Evolutionary conservation across 92 coral and sea anemone genomes (phyloP), one percentile per base, ranked within the genome.

Genomic region (Zoanthus sansibaricus): DNA sequence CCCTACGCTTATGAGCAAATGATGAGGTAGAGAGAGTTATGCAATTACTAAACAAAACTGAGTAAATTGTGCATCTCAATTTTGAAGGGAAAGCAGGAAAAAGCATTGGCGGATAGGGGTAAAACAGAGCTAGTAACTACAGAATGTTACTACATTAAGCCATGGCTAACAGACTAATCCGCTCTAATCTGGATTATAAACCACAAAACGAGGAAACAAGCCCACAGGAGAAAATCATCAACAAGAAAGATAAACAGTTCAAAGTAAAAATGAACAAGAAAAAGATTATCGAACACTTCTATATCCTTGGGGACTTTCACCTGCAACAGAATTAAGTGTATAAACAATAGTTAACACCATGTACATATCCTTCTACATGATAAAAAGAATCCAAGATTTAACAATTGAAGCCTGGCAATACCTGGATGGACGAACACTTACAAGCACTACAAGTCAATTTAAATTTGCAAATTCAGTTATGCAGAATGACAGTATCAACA

Each of bases 1-100:
- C 91, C 88, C 31, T 80, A 79, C 88, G 70, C 78, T 87, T 87
- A 82, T 83, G 88, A 82, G 91, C 84, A 33, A 88, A 88, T 32
- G 88, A 88, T 48, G 88, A 88, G 75, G 89, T 77, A 20, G 85
- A 89, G 62, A 76, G 78, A 46, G 83, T 83, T 66, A 88, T 83
- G 88, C 83, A 83, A 47, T 59, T 76, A 5, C 78, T 84, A 9
- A 89, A 89, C 86, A 25, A 89, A 89, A 76, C 52, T 48, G 52
- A 48, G 52, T 9, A 48, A 5, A 48, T 48, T 9, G 77, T 82
- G 74, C 86, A 86, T 55, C 55, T 86, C 58, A 82, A 89, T 70
- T 56, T 3, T 33, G 86, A 86, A 68, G 70, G 72, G 83, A 82
- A 83, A 74, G 62, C 64, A 56, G 88, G 68, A 73, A 75, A 48